Conservation (phyloP, 2,797 vertebrate species). For the Cottoperca gobio region DNA sequence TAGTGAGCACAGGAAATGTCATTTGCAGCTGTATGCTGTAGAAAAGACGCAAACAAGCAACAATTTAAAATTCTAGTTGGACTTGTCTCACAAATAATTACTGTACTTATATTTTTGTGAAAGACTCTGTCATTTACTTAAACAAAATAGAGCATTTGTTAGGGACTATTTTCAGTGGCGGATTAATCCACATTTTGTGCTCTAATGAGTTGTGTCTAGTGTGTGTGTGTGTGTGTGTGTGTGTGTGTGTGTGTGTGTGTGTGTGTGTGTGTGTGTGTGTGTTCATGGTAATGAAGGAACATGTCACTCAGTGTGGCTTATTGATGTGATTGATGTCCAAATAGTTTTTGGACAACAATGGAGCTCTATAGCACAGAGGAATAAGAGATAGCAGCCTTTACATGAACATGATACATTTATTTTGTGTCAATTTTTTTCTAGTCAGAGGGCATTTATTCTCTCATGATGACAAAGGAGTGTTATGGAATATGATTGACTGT, state of each 20-base stretch:
- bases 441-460: constrained; percentile 29
- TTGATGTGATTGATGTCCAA: neutral
- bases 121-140: neutral
- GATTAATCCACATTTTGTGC: neutral
- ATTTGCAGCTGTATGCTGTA: neutral
- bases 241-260: too few species aligned
- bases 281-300: neutral
- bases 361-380: neutral
- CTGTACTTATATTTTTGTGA: neutral
- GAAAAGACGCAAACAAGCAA: neutral
- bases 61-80: neutral
- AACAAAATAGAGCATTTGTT: too few species aligned
- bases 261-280: too few species aligned
- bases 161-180: too few species aligned
- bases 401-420: neutral
- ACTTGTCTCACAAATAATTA: neutral
- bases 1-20: neutral
- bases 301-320: neutral
- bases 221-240: too few species aligned
- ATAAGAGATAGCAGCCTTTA: neutral
- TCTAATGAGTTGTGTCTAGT: too few species aligned
- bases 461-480: constrained; percentile 5
- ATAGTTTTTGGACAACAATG: neutral
- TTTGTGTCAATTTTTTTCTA: constrained; percentile 5
- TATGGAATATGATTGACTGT: constrained; percentile 36